Evolutionary conservation across 1,140 invertebrate genomes (phyloP).

Genomic region (Trypoxylus dichotomus): DNA sequence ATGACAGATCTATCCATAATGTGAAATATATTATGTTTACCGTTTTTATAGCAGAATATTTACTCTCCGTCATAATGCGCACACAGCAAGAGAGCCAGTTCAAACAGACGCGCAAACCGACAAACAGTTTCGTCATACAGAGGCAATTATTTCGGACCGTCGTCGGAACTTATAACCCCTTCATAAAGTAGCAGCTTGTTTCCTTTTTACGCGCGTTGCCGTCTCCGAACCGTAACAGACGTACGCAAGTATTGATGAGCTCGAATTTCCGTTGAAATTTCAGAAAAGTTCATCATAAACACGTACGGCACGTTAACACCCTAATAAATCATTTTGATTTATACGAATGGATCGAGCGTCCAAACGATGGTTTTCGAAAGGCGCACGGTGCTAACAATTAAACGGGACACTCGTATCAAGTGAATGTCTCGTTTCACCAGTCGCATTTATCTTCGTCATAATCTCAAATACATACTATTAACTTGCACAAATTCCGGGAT

Average conservation of each 20-base stretch:
- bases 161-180: constrained; percentile 9
- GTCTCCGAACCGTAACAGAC: not conserved
- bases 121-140: not conserved
- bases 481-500: not conserved
- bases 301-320: constrained; percentile 1
- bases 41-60: not conserved
- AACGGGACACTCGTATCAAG: not conserved
- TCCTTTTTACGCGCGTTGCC: not conserved
- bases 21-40: constrained; percentile 16
- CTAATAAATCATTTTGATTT: constrained; percentile 26
- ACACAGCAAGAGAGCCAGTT: not conserved
- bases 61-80: not conserved
- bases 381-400: not conserved
- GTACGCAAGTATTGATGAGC: not conserved
- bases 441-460: not conserved
- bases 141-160: not conserved
- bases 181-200: not conserved
- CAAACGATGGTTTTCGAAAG: not conserved
- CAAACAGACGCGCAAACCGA: not conserved
- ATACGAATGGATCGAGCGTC: not conserved
- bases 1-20: constrained; percentile 7
- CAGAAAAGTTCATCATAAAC: constrained; percentile 6
- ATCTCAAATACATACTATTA: constrained; percentile 21
- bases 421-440: not conserved
- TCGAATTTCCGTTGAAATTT: not conserved